Evolutionary conservation across 2,113 vertebrate species (phyloP).

Genomic region (Takifugu bimaculatus): DNA sequence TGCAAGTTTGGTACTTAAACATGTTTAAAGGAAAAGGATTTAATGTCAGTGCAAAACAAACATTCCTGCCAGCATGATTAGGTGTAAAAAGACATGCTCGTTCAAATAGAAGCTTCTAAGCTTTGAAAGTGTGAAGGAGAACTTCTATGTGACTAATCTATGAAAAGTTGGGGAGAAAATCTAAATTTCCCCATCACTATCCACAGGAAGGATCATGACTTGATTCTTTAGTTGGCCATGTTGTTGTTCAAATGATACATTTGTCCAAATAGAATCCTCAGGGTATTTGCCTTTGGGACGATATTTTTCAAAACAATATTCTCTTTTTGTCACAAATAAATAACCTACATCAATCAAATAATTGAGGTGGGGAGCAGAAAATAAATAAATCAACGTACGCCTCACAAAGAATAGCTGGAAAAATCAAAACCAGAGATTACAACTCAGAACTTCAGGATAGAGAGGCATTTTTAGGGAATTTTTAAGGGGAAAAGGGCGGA

Average conservation of each 20-base stretch:
- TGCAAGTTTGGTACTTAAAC: constrained; percentile 7
- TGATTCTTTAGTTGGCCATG: constrained; percentile 1
- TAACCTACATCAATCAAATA: constrained; percentile 38
- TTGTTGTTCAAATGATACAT: background rate
- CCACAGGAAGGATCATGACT: constrained; percentile 16
- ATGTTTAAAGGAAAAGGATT: constrained; percentile 9
- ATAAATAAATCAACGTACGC: constrained; percentile 42
- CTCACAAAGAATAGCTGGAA: constrained; percentile 15
- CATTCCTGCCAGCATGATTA: constrained; percentile 41
- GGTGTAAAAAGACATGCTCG: constrained; percentile 12
- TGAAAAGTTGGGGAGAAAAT: background rate
- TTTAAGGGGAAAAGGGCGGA: background rate
- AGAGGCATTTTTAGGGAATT: constrained; percentile 12
- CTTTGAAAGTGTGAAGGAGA: background rate
- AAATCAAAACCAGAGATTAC: constrained; percentile 15
- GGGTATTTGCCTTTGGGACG: background rate
- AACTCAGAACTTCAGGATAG: constrained; percentile 13
- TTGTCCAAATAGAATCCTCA: too few relatives aligned
- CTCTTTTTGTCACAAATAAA: constrained; percentile 46
- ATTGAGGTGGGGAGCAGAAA: background rate
- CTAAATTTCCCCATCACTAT: constrained; percentile 2
- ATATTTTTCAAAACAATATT: constrained; percentile 8
- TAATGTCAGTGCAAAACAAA: constrained; percentile 61
- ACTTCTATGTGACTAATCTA: background rate
- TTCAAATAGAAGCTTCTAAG: constrained; percentile 18